phyloP scores from a whole-genome alignment of 2,888 invertebrate genomes.

The Frankliniella fusca region DNA sequence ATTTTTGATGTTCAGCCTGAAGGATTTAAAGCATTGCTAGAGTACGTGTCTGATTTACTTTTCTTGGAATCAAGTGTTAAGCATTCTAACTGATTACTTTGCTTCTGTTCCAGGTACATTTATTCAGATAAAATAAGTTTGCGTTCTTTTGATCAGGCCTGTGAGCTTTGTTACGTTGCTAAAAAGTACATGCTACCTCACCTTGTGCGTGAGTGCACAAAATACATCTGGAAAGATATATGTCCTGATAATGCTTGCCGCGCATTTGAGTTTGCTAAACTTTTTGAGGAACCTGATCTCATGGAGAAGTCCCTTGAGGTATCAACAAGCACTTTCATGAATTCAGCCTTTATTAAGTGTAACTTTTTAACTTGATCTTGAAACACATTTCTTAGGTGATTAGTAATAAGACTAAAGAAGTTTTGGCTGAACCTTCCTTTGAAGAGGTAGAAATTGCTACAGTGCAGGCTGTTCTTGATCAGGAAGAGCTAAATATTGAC shows the following conservation, averaged over 20 bases:
- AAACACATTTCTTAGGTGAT: conserved; percentile 59
- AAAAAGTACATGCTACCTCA: conserved; percentile 85
- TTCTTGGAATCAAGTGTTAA: conserved; percentile 7
- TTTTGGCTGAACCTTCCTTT: conserved; percentile 69
- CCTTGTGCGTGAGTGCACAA: conserved; percentile 76
- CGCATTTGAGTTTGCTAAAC: conserved; percentile 79
- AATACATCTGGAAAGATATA: conserved; percentile 76
- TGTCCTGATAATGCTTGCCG: conserved; percentile 76
- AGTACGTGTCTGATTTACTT: conserved; percentile 52
- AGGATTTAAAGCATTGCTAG: conserved; percentile 74
- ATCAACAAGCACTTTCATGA: conserved; percentile 31
- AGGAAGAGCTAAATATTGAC: conserved; percentile 66
- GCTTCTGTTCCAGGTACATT: conserved; percentile 57
- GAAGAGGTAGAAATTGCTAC: conserved; percentile 73
- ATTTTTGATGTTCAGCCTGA: conserved; percentile 82
- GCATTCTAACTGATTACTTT: background rate
- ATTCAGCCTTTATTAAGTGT: conserved; percentile 29
- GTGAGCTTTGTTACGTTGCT: conserved; percentile 80
- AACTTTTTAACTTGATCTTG: conserved; percentile 12
- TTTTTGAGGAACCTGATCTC: conserved; percentile 76
- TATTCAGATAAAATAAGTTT: conserved; percentile 78
- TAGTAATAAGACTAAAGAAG: conserved; percentile 68
- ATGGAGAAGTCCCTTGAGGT: conserved; percentile 78
- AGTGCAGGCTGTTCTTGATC: conserved; percentile 68
- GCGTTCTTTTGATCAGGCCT: conserved; percentile 78